These are phyloP conservation scores for Bombus superbus DNA, from an alignment of 1,140 invertebrate species.

Conservation along the genomic window DNA sequence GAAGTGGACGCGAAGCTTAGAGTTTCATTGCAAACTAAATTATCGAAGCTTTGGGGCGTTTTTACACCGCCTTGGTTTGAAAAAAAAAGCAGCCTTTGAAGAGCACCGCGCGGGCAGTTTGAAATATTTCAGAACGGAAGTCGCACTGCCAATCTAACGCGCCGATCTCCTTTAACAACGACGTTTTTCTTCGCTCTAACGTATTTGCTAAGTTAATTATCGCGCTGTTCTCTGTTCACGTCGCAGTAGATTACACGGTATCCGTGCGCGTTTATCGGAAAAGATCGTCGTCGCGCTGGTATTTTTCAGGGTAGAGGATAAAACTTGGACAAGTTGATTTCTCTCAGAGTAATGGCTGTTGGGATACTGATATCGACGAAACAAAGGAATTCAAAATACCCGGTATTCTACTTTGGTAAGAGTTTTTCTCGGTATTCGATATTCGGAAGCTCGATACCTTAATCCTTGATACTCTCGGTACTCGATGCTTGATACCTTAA, in stretches of 20 bases:
- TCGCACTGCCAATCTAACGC: constrained; percentile 21
- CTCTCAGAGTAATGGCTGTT: no score
- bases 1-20: constrained; percentile 6
- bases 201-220: constrained; percentile 62
- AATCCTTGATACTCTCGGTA: not conserved
- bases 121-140: constrained; percentile 44
- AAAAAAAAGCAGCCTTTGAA: constrained; percentile 8
- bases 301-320: not conserved
- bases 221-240: not conserved
- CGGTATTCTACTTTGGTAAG: no score
- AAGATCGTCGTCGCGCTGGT: constrained; percentile 14
- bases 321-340: not conserved
- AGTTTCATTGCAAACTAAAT: constrained; percentile 53
- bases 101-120: not conserved
- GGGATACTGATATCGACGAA: no score
- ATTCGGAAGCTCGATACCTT: not conserved
- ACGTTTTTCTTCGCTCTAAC: not conserved
- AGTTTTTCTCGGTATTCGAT: no score
- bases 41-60: constrained; percentile 29
- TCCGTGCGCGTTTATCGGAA: constrained; percentile 22
- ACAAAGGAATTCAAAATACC: not conserved
- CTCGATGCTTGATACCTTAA: not conserved
- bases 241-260: constrained; percentile 45
- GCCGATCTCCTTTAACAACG: constrained; percentile 15
- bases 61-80: not conserved